Base-by-base conservation (phyloP, 2,888 invertebrate genomes). In the Tiliacea aurago region DNA sequence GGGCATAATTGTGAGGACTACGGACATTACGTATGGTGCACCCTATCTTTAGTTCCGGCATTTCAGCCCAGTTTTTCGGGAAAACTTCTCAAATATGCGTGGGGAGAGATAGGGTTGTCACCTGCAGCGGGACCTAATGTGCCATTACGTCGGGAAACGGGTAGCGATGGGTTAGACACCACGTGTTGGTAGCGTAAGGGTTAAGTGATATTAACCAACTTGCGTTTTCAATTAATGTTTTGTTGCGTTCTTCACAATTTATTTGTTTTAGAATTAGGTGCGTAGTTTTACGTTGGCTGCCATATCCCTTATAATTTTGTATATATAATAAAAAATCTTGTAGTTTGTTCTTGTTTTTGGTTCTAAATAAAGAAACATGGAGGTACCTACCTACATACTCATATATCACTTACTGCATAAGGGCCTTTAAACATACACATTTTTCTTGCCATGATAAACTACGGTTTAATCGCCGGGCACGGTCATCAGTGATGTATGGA, bases 71-170 rank as follows among this genome's bases (percentile, higher is more conserved):
- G 76, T 86, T 86, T 86, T 86, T 87, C 71, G 88, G 86, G 88
- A 86, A 90, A 94, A 94, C 89, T 94, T 94, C 87, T 89, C 93
- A 94, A 94, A 94, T 93, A 94, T 92, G 91, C 91, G 90, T 89
- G 85, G 85, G 87, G 81, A 28, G 90, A 92, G 93, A 95, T 93
- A 93, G 95, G 95, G 95, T 95, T 91, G 89, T 89, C 90, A 95
- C 94, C 95, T 94, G 94, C 93, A 94, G 94, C 93, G 91, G 89
- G 86, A 84, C 76, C 84, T 95, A 94, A 95, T 95, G 94, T 93
- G 91, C 93, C 93, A 95, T 95, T 94, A 94, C 92, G 93, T 75
- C 90, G 92, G 93, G 91, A 92, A 90, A 91, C 86, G 88, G 90
- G 82, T 81, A 78, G 78, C 82, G 78, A 73, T 51, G 80, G 80